Percentiles rank a stretch among this genome's conserved stretches.
phyloP scores from a whole-genome alignment of 2,888 invertebrate species.

The Perdita meconis region DNA sequence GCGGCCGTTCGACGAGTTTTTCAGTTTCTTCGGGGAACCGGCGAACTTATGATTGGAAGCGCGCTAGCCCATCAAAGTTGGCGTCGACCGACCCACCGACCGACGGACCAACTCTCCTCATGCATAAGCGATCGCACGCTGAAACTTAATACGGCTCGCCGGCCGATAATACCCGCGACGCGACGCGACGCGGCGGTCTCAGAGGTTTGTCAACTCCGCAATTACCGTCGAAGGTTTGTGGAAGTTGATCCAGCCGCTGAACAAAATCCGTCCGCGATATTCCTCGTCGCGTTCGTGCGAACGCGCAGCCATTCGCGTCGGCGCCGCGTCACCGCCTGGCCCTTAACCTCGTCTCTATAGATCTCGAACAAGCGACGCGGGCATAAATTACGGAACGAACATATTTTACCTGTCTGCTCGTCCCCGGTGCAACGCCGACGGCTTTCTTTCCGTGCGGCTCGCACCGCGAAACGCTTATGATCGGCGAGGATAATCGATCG shows the following conservation, averaged over 20 bases:
- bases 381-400: constrained; percentile 33
- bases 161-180: constrained; percentile 35
- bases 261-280: constrained; percentile 35
- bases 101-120: constrained; percentile 34
- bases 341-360: constrained; percentile 48
- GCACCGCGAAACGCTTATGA: constrained; percentile 3
- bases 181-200: constrained; percentile 14
- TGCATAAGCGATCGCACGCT: constrained; percentile 51
- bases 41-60: constrained; percentile 36
- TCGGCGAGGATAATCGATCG: constrained; percentile 30
- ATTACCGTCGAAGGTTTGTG: constrained; percentile 53
- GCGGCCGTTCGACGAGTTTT: constrained; percentile 18
- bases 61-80: constrained; percentile 44
- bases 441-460: constrained; percentile 7
- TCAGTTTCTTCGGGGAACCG: constrained; percentile 11
- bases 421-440: not conserved
- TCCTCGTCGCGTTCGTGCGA: constrained; percentile 7
- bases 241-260: constrained; percentile 25
- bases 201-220: constrained; percentile 49
- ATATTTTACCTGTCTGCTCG: not conserved
- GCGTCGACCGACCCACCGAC: constrained; percentile 24
- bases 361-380: not conserved
- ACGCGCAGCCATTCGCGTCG: constrained; percentile 40
- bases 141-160: constrained; percentile 34
- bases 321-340: constrained; percentile 53